Base-by-base conservation (phyloP, 2,888 invertebrate species). In the Sarcophaga caerulescens region DNA sequence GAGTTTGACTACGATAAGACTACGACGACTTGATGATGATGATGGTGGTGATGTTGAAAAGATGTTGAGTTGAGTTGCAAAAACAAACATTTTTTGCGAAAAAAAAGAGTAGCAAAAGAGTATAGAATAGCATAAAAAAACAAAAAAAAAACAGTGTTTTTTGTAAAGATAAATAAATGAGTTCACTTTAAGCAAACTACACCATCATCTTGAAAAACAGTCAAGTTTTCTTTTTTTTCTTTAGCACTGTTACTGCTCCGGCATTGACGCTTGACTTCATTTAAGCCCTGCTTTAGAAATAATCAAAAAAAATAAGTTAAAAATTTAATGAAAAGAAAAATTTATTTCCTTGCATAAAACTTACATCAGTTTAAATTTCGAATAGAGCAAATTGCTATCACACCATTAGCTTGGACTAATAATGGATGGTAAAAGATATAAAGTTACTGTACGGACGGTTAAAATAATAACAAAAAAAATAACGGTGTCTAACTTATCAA, bases 261-360 rank as follows among this genome's bases (percentile, higher is more conserved):
- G 19, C 60, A 66, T 19, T 44, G 71, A 71, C 35, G 70, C 63
- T 35, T 79, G 71, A 65, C 66, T 78, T 77, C 68, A 68, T 68
- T 77, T 60, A 68, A 59, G 23, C 44, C 19, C 3, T 44, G 14
- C 11, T 4, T 10, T 21, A 4, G 5, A 12, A 23, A 57, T 11
- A n/a, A 35, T 23, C 25, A 35, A 71, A 60, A 21, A 12, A 17
- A 11, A 11, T n/a, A 23, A 74, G 10, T 10, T 8, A 52, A 47
- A 45, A 47, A 63, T 25, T 4, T 14, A 47, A 35, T n/a, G 63
- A 14, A 4, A 65, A 6, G 35, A 65, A 19, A 19, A 60, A 60
- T 0, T 60, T 60, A 60, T 60, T 21, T 12, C 8, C 60, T 21
- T 0, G 19, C 21, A 19, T 19, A 60, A 60, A 4, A 10, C 25